Evolutionary conservation across 2,888 invertebrate genomes (phyloP).

Genomic region (Pilophorus perplexus): DNA sequence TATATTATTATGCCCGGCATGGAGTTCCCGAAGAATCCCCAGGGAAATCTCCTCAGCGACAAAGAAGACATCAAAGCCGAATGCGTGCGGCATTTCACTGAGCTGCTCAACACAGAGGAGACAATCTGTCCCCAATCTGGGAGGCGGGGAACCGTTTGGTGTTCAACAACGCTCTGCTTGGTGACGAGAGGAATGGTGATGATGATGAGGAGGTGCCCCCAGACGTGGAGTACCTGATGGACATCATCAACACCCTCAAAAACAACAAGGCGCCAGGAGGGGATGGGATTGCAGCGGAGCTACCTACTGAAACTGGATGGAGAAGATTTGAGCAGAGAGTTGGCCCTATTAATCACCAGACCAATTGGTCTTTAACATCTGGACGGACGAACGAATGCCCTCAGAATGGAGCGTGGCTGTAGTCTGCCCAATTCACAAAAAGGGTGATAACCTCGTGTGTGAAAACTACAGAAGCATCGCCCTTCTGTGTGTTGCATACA

Average conservation of each 20-base stretch:
- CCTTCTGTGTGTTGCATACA: too few species aligned
- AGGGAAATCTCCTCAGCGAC: not conserved
- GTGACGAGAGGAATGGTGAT: not conserved
- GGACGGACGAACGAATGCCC: too few species aligned
- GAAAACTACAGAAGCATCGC: too few species aligned
- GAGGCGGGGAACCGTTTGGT: not conserved
- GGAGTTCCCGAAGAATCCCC: not conserved
- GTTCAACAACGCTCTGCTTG: not conserved
- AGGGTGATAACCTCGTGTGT: constrained; percentile 19
- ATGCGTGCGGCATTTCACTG: not conserved
- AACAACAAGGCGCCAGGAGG: too few species aligned
- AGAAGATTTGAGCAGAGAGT: constrained; percentile 17
- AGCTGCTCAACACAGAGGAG: constrained; percentile 4
- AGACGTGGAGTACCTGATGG: not conserved
- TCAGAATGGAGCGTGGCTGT: too few species aligned
- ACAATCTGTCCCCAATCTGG: too few species aligned
- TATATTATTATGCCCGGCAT: too few species aligned
- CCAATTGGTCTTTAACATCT: too few species aligned
- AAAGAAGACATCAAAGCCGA: too few species aligned
- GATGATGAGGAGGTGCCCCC: too few species aligned
- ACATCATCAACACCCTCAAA: constrained; percentile 13
- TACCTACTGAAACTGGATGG: too few species aligned
- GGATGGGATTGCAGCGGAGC: too few species aligned
- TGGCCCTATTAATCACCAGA: not conserved
- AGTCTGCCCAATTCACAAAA: constrained; percentile 7